These are phyloP conservation scores for Indicator indicator DNA, from an alignment of 2,113 vertebrate genomes.

Conservation along the genomic window DNA sequence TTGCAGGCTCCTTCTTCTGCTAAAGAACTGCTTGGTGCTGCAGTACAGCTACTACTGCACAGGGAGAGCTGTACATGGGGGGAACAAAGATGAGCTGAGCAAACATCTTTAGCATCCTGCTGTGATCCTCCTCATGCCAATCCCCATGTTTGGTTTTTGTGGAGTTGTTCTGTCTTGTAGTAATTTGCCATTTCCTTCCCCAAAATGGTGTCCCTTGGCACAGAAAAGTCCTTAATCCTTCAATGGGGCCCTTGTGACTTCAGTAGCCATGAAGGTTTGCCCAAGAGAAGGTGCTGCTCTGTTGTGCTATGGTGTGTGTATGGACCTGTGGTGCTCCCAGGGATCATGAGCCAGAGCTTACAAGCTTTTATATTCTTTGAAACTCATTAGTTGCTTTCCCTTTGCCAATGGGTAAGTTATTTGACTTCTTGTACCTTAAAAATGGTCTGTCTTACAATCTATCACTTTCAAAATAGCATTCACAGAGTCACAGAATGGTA, in stretches of 20 bases:
- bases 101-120: neutral
- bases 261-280: neutral
- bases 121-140: neutral
- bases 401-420: neutral
- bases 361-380: neutral
- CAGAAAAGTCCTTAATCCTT: neutral
- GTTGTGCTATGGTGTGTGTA: neutral
- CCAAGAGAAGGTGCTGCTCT: neutral
- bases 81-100: neutral
- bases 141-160: neutral
- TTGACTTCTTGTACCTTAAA: neutral
- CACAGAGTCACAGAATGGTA: too few species aligned
- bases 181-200: neutral
- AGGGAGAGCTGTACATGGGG: neutral
- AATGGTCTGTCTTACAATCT: neutral
- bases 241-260: too few species aligned
- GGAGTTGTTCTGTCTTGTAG: neutral
- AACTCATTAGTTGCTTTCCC: neutral
- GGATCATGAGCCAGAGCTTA: neutral
- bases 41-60: neutral
- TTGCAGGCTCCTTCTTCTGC: neutral
- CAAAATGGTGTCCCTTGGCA: neutral
- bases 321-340: accelerated
- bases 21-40: neutral
- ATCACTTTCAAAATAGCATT: too few species aligned